phyloP scores from a whole-genome alignment of 2,797 vertebrate species.

The Peromyscus attwateri region DNA sequence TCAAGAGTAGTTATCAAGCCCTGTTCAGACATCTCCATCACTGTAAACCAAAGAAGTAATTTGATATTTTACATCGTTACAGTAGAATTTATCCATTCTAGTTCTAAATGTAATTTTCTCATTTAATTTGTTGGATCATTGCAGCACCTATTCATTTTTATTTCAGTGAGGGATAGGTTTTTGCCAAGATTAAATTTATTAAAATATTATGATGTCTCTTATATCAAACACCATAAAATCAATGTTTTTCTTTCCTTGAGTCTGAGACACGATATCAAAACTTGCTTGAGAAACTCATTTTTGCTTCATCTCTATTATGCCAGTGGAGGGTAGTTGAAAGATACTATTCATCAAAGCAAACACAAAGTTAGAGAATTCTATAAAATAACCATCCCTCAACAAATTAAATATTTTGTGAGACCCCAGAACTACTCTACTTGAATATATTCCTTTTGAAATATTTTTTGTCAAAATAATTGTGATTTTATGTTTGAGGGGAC shows the following conservation, averaged over 20 bases:
- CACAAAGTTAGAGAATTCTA: not conserved
- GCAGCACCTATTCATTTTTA: constrained; percentile 51
- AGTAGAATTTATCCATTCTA: constrained; percentile 58
- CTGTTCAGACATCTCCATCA: constrained; percentile 72
- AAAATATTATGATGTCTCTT: constrained; percentile 69
- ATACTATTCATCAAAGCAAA: not conserved
- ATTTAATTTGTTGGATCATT: constrained; percentile 69
- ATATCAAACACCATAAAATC: constrained; percentile 73
- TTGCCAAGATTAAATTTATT: constrained; percentile 80
- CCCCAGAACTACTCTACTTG: not conserved
- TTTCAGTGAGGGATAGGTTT: constrained; percentile 74
- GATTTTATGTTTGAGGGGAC: not conserved
- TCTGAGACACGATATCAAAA: constrained; percentile 44
- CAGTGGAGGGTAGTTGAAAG: not conserved
- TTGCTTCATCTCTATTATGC: not conserved
- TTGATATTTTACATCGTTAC: constrained; percentile 75
- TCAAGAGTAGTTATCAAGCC: constrained; percentile 71
- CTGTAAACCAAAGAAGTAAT: constrained; percentile 76
- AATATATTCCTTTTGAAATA: not conserved
- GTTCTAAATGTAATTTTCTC: constrained; percentile 77
- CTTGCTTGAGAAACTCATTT: not conserved
- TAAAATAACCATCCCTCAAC: not conserved
- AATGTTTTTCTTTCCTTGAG: constrained; percentile 64
- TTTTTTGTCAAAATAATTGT: not conserved
- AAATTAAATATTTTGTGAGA: not conserved